Percentiles rank a stretch among this genome's conserved stretches.
Conservation (phyloP, 1,140 invertebrate genomes). For the Nasonia longicornis region DNA sequence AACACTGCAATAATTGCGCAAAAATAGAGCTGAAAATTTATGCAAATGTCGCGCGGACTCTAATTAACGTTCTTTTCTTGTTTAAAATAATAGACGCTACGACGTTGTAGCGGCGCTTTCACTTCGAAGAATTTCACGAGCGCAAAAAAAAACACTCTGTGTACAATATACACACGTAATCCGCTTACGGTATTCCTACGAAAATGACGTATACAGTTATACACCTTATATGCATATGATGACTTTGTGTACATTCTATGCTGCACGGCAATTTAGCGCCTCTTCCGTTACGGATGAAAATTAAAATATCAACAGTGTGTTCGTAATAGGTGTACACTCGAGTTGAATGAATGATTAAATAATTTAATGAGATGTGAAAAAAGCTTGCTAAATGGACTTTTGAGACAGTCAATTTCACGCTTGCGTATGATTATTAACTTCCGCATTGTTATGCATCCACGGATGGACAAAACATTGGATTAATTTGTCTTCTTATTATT, state of each 20-base stretch:
- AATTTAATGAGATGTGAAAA: not conserved
- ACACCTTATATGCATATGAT: not conserved
- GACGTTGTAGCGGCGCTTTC: not conserved
- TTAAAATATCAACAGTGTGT: not conserved
- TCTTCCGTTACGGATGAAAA: not conserved
- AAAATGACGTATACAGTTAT: not conserved
- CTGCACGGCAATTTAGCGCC: not conserved
- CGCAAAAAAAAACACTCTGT: not conserved
- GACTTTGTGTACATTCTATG: not conserved
- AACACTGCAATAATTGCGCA: not conserved
- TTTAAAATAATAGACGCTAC: slow-evolving; percentile 14
- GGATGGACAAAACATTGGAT: no score
- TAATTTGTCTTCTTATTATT: no score
- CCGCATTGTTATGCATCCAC: no score
- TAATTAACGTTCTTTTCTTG: slow-evolving; percentile 9
- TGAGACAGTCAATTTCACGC: no score
- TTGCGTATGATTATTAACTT: not conserved
- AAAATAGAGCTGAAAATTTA: not conserved
- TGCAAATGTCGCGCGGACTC: not conserved
- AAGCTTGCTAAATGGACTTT: no score
- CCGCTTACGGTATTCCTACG: not conserved
- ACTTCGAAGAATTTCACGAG: slow-evolving; percentile 11
- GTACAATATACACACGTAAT: not conserved
- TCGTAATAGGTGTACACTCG: no score
- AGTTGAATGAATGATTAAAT: not conserved